These are phyloP conservation scores for Himantopus leucocephalus DNA, from an alignment of 2,113 vertebrate genomes.

Conservation along the genomic window DNA sequence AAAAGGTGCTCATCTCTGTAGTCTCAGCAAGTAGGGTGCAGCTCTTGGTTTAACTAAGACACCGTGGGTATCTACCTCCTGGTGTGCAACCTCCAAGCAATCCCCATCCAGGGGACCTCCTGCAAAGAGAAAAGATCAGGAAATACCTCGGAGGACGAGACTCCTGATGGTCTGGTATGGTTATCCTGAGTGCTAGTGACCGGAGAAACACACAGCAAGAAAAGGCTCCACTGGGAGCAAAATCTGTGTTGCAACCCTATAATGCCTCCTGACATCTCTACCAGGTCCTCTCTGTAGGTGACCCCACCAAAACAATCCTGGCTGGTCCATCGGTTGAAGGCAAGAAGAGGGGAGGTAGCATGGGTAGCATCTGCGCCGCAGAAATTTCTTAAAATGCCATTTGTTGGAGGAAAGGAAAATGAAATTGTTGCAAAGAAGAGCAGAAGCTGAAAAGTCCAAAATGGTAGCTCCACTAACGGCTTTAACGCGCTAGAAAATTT, in stretches of 20 bases:
- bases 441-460: constrained; percentile 26
- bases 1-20: neutral
- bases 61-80: neutral
- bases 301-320: neutral
- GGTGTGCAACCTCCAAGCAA: neutral
- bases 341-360: neutral
- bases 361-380: neutral
- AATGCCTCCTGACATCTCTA: constrained; percentile 13
- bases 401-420: neutral
- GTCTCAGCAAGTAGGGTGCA: neutral
- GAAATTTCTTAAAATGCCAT: constrained; percentile 16
- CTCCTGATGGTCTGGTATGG: accelerated
- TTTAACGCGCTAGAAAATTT: constrained; percentile 47
- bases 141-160: neutral
- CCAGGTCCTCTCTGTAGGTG: constrained; percentile 5
- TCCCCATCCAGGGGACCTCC: neutral
- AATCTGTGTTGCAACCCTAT: neutral
- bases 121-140: neutral
- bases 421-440: neutral
- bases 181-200: neutral
- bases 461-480: constrained; percentile 20
- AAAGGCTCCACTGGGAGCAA: constrained; percentile 12
- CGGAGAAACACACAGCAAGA: neutral
- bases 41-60: neutral
- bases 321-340: neutral